Conservation (phyloP, 2,888 invertebrate species). For the Halocaridina rubra region DNA sequence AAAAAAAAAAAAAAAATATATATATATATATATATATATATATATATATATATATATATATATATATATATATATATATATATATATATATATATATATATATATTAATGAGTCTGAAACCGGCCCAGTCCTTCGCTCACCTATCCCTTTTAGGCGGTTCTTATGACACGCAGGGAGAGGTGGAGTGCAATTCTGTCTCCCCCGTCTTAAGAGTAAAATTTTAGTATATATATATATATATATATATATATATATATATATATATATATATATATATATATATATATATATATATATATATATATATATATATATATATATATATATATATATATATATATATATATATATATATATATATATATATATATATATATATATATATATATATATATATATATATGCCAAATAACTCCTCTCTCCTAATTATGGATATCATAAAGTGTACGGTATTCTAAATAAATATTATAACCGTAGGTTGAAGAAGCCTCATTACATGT, state of each 20-base stretch:
- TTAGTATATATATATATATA: neutral
- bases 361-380: neutral
- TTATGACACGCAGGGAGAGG: too few species aligned
- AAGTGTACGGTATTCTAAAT: too few species aligned
- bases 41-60: neutral
- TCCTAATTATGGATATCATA: too few species aligned
- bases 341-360: neutral
- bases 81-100: neutral
- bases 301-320: neutral
- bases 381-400: neutral
- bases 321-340: neutral
- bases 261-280: neutral
- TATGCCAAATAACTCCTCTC: too few species aligned
- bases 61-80: neutral
- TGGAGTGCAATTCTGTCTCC: too few species aligned
- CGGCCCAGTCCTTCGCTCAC: too few species aligned
- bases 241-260: neutral
- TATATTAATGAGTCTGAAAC: slow-evolving; percentile 9
- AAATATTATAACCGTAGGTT: too few species aligned
- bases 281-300: neutral
- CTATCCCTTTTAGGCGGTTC: too few species aligned
- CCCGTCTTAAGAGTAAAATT: neutral
- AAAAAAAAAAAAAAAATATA: neutral
- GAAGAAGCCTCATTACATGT: too few species aligned
- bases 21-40: slow-evolving; percentile 1